Base-by-base conservation (phyloP, 2,888 invertebrate genomes). In the Phyllotreta striolata region DNA sequence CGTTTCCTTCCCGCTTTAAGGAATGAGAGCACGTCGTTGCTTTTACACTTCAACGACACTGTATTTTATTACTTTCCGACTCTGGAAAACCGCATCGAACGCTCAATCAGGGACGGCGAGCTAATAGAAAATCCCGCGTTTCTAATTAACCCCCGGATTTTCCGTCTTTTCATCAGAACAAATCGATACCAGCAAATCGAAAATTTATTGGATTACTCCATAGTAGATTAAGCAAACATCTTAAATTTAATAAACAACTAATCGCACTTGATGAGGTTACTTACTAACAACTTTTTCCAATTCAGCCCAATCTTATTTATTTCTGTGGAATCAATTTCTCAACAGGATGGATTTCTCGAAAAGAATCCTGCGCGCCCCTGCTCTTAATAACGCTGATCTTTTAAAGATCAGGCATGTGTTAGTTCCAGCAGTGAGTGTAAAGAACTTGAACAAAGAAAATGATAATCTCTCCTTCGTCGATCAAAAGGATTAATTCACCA, bases 361-460 rank as follows among this genome's bases (percentile, higher is more conserved):
- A 14, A 44, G 14, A 13, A 44, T 44, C 44, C 7, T 4, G 14
- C 10, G 38, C 66, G 66, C 63, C 58, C 5, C 58, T 66, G 66
- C 37, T 49, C 74, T 77, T 76, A 77, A 78, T 77, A 78, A 77
- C 72, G 69, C 75, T 76, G 77, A 79, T 79, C 79, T 78, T 78
- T 78, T 72, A 76, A 78, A 78, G 77, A 78, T 78, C 76, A 75
- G 74, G 74, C 75, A 75, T 77, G 77, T 77, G 77, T 78, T 78
- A 77, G 76, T 76, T 77, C 73, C 77, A 77, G 77, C 69, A 70
- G 71, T 71, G 74, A 71, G 73, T 76, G 74, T 74, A 74, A 75
- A 75, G 73, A 69, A 68, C 71, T 70, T 55, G 73, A 74, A 76
- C 74, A 76, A 76, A 76, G 74, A 73, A 73, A 75, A 77, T 77